These are phyloP conservation scores for Agrypnus murinus DNA, from an alignment of 2,888 invertebrate species.

Conservation along the genomic window DNA sequence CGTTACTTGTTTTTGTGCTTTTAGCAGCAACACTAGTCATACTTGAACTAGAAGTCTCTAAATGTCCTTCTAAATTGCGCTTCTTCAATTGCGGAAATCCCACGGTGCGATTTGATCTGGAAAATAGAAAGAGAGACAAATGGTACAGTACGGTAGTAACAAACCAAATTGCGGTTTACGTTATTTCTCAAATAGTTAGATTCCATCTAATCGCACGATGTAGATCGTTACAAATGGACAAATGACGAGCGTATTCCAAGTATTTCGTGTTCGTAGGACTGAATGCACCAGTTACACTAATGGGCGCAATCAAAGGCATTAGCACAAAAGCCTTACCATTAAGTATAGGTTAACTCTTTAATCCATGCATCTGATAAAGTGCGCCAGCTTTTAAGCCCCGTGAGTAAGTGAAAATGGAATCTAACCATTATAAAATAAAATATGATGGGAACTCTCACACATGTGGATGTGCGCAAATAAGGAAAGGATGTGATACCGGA, in stretches of 20 bases:
- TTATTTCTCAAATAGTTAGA: constrained; percentile 48
- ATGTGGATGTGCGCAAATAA: neutral
- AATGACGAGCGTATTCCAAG: constrained; percentile 48
- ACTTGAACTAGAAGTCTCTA: constrained; percentile 53
- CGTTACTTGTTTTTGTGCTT: constrained; percentile 61
- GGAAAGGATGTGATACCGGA: too few species aligned
- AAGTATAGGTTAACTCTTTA: constrained; percentile 55
- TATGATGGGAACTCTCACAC: constrained; percentile 19
- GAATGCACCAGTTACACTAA: constrained; percentile 50
- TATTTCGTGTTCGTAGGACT: constrained; percentile 42
- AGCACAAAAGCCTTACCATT: constrained; percentile 51
- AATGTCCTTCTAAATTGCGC: constrained; percentile 76
- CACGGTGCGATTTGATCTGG: constrained; percentile 69
- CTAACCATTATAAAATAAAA: constrained; percentile 38
- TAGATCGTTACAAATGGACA: constrained; percentile 52
- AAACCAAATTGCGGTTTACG: constrained; percentile 42
- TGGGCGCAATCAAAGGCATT: constrained; percentile 52
- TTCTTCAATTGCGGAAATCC: constrained; percentile 79
- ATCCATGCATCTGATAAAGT: constrained; percentile 46
- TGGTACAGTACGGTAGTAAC: too few species aligned
- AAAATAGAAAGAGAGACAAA: constrained; percentile 31
- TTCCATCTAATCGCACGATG: constrained; percentile 49
- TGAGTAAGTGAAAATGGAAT: constrained; percentile 36
- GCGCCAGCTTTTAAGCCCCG: constrained; percentile 22
- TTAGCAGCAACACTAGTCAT: constrained; percentile 64